phyloP scores from a whole-genome alignment of 2,113 vertebrate species.

The Willisornis vidua region DNA sequence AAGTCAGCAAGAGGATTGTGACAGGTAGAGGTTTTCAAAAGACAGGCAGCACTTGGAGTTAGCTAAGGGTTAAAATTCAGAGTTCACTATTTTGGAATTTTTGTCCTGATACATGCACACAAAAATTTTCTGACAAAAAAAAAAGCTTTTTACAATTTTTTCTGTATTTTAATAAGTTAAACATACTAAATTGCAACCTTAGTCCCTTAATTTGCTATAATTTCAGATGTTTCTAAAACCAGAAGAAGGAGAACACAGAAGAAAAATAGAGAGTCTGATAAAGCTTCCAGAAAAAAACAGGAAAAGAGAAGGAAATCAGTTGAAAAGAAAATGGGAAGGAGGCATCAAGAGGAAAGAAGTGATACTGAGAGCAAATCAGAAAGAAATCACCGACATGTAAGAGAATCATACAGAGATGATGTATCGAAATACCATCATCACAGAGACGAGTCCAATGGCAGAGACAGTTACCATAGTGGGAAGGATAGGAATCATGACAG shows the following conservation, averaged over 20 bases:
- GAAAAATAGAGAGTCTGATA: slow-evolving; percentile 71
- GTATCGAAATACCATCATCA: slow-evolving; percentile 37
- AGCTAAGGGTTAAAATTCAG: background rate
- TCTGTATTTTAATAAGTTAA: background rate
- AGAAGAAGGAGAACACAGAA: slow-evolving; percentile 70
- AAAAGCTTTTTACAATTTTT: background rate
- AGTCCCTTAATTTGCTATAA: background rate
- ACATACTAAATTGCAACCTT: background rate
- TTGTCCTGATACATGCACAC: background rate
- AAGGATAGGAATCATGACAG: slow-evolving; percentile 66
- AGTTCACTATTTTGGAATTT: background rate
- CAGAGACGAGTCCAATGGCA: slow-evolving; percentile 51
- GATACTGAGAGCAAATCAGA: slow-evolving; percentile 67
- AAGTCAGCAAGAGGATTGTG: background rate
- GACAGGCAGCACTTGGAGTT: background rate
- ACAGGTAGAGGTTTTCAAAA: background rate
- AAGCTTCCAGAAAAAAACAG: slow-evolving; percentile 66
- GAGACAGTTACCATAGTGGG: slow-evolving; percentile 39
- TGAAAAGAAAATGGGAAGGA: slow-evolving; percentile 67
- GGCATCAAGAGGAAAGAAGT: slow-evolving; percentile 60
- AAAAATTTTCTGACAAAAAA: background rate
- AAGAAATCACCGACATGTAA: slow-evolving; percentile 54
- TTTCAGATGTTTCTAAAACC: slow-evolving; percentile 70
- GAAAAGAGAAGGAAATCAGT: slow-evolving; percentile 55
- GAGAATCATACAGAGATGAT: slow-evolving; percentile 56